These are phyloP conservation scores for Falco concolor DNA, from an alignment of 2,797 vertebrate genomes.

Conservation along the genomic window DNA sequence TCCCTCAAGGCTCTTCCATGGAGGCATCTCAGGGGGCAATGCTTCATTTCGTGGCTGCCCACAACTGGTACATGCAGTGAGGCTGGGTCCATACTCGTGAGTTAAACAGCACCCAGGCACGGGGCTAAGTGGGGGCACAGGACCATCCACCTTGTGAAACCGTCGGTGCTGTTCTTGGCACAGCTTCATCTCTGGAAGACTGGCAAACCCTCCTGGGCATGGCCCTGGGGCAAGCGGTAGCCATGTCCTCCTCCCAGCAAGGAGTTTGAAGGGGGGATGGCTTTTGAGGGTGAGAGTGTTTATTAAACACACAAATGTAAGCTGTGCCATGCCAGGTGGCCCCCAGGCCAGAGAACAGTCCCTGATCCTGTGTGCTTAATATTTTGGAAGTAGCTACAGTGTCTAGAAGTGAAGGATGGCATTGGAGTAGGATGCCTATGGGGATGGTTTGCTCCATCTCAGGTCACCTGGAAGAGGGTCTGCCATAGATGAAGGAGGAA, in stretches of 20 bases:
- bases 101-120: background rate
- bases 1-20: background rate
- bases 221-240: background rate
- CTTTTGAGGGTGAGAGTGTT: background rate
- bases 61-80: accelerated
- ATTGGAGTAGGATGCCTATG: background rate
- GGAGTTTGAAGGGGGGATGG: background rate
- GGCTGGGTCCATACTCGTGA: background rate
- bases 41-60: background rate
- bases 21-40: background rate
- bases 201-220: accelerated
- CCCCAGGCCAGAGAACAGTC: background rate
- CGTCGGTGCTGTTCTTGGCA: background rate
- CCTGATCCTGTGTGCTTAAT: background rate
- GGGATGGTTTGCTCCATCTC: background rate
- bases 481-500: background rate
- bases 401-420: background rate
- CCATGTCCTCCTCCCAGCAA: background rate
- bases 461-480: background rate
- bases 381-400: background rate
- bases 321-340: background rate
- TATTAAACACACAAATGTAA: background rate
- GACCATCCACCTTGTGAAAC: background rate
- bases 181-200: accelerated
- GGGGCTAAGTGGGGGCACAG: background rate